A percentile compares a stretch with the other conserved stretches of the same genome.
Evolutionary conservation across 2,797 vertebrate genomes (phyloP).

Genomic region (Cottoperca gobio): DNA sequence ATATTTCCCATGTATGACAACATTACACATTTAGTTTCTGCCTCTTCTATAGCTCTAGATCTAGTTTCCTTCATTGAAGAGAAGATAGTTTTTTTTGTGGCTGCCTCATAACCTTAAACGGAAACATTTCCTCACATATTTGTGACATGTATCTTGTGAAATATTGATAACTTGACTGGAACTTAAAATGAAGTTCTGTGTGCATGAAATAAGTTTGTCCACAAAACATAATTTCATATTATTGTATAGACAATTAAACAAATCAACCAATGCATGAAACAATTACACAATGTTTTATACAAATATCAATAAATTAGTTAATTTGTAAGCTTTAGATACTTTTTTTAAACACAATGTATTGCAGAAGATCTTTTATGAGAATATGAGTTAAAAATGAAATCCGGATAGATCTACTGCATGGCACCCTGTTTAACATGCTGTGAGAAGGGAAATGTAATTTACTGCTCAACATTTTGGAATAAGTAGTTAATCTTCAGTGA

Average conservation of each 20-base stretch:
- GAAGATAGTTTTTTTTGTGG: not conserved
- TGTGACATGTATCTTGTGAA: not conserved
- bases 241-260: not conserved
- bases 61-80: not conserved
- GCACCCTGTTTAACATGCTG: slow-evolving; percentile 8
- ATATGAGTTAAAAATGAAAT: slow-evolving; percentile 26
- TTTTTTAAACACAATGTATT: not conserved
- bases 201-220: not conserved
- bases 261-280: not conserved
- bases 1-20: slow-evolving; percentile 7
- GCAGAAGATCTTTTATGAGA: slow-evolving; percentile 22
- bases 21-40: slow-evolving; percentile 6
- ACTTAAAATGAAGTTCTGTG: not conserved
- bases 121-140: not conserved
- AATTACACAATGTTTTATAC: not conserved
- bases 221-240: not conserved
- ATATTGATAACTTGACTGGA: not conserved
- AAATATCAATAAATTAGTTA: not conserved
- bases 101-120: slow-evolving; percentile 18
- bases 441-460: slow-evolving; percentile 58
- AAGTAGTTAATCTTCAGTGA: slow-evolving; percentile 30
- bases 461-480: slow-evolving; percentile 42
- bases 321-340: not conserved
- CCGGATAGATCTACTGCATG: slow-evolving; percentile 1
- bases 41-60: not conserved